phyloP scores from a whole-genome alignment of 2,888 invertebrate genomes.

The Dicycla oo region DNA sequence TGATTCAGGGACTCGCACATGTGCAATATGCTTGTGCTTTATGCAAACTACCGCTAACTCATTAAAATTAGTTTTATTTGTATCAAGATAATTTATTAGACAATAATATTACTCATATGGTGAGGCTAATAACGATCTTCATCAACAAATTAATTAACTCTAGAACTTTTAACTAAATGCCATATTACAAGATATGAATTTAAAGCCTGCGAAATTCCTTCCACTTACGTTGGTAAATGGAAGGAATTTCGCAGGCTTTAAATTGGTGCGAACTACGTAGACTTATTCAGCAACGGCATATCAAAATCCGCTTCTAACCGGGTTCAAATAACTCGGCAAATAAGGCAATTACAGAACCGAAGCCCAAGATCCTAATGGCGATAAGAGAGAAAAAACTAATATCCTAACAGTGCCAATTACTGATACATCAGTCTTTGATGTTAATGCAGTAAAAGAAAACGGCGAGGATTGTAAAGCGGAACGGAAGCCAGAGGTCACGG shows the following conservation, averaged over 20 bases:
- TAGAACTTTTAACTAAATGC: not conserved
- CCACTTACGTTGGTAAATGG: too few species aligned
- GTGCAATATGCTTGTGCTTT: not conserved
- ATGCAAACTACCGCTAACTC: conserved; percentile 7
- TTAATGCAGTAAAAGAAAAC: conserved; percentile 28
- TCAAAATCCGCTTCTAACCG: conserved; percentile 25
- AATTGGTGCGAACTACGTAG: conserved; percentile 18
- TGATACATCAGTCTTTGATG: conserved; percentile 28
- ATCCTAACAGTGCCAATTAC: conserved; percentile 44
- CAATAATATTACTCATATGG: conserved; percentile 12
- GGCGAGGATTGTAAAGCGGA: conserved; percentile 28
- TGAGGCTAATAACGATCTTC: conserved; percentile 1
- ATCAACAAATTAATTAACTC: conserved; percentile 4
- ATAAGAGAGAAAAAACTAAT: conserved; percentile 34
- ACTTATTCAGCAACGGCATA: conserved; percentile 23
- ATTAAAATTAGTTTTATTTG: conserved; percentile 9
- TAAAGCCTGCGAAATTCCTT: conserved; percentile 17
- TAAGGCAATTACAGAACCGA: conserved; percentile 39
- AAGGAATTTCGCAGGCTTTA: too few species aligned
- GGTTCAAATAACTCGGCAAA: conserved; percentile 44
- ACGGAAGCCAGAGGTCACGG: conserved; percentile 58
- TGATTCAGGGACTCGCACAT: conserved; percentile 9
- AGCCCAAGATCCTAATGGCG: conserved; percentile 24
- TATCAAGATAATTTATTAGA: conserved; percentile 23
- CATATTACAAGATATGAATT: too few species aligned